phyloP scores from a whole-genome alignment of 2,888 invertebrate genomes.

The Drosophila vallismaia region DNA sequence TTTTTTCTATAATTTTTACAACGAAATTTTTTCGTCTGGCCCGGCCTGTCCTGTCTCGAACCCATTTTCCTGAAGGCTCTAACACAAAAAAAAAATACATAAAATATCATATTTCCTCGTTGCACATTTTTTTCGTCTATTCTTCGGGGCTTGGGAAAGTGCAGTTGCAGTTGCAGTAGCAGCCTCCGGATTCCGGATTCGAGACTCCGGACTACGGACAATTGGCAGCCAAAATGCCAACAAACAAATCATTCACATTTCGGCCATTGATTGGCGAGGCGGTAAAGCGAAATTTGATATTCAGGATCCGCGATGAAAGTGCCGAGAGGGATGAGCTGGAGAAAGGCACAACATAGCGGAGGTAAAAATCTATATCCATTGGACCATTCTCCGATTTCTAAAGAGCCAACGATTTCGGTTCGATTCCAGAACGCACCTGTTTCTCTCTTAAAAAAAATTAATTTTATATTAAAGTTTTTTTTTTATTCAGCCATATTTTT shows the following conservation, averaged over 20 bases:
- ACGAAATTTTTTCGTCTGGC: constrained; percentile 55
- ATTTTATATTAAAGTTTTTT: constrained; percentile 53
- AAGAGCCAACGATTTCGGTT: background rate
- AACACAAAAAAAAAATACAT: constrained; percentile 45
- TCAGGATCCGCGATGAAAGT: constrained; percentile 20
- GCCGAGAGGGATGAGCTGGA: constrained; percentile 11
- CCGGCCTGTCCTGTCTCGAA: constrained; percentile 28
- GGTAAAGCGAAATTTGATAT: constrained; percentile 66
- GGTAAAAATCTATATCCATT: constrained; percentile 4
- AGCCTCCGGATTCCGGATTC: constrained; percentile 18
- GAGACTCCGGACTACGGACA: constrained; percentile 50
- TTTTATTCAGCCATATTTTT: constrained; percentile 15
- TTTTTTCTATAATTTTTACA: constrained; percentile 72
- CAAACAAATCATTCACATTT: constrained; percentile 70
- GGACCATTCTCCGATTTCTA: constrained; percentile 30
- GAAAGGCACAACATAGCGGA: constrained; percentile 1
- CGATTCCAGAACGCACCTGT: constrained; percentile 31
- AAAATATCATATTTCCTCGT: constrained; percentile 70
- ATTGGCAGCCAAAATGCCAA: constrained; percentile 78
- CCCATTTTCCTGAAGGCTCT: constrained; percentile 54
- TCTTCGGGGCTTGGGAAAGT: constrained; percentile 62
- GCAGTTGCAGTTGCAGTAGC: constrained; percentile 45
- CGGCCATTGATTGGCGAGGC: constrained; percentile 70
- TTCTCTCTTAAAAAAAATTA: constrained; percentile 7
- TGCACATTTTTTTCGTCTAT: constrained; percentile 67